These are phyloP conservation scores for Helarctos malayanus DNA, from an alignment of 2,797 vertebrate species.

Conservation along the genomic window DNA sequence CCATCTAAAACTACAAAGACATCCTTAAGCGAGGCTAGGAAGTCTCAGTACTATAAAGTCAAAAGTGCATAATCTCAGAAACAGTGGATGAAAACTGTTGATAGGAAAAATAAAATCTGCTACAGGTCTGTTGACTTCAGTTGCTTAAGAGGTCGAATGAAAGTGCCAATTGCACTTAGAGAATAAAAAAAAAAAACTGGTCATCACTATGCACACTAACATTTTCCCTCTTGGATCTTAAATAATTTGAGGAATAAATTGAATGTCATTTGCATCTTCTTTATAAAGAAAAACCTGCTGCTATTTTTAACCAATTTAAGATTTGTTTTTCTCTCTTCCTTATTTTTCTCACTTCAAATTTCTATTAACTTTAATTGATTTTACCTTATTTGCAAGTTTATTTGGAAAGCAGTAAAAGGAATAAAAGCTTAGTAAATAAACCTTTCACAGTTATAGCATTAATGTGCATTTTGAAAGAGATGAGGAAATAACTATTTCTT, in stretches of 20 bases:
- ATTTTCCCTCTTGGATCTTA: slow-evolving; percentile 6
- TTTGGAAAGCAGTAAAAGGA: slow-evolving; percentile 76
- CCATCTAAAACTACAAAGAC: not conserved
- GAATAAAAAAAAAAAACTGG: not conserved
- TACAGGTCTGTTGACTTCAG: not conserved
- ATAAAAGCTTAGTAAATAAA: slow-evolving; percentile 58
- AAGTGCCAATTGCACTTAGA: not conserved
- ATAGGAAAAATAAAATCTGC: not conserved
- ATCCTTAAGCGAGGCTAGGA: not conserved
- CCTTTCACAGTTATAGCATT: not conserved
- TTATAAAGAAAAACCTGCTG: slow-evolving; percentile 45
- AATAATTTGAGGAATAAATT: slow-evolving; percentile 51
- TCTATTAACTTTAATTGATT: slow-evolving; percentile 84
- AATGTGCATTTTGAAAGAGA: slow-evolving; percentile 43
- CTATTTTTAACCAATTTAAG: slow-evolving; percentile 39
- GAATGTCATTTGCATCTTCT: slow-evolving; percentile 54
- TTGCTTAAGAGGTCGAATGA: not conserved
- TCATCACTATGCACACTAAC: not conserved
- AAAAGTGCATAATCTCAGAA: not conserved
- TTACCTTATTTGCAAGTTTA: slow-evolving; percentile 72
- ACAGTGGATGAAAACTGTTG: not conserved
- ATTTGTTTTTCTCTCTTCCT: slow-evolving; percentile 75
- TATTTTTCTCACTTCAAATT: slow-evolving; percentile 75
- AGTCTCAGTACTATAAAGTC: not conserved
- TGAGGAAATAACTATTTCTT: slow-evolving; percentile 25